A percentile compares a stretch with the other conserved stretches of the same genome.
Evolutionary conservation across 2,113 vertebrate species (phyloP).

Genomic region (Tiliqua scincoides): DNA sequence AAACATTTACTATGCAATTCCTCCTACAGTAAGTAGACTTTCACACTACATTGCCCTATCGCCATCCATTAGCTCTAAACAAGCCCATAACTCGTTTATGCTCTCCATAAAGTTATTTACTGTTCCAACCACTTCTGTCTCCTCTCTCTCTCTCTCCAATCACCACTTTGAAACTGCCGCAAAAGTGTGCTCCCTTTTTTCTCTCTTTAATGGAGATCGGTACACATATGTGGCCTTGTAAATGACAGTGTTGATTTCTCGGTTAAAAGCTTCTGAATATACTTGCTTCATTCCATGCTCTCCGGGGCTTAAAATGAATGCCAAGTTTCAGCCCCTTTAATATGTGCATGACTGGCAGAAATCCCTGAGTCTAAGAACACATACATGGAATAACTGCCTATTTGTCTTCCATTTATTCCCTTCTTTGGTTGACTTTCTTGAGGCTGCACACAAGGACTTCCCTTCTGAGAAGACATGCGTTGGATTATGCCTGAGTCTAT

Average conservation of each 20-base stretch:
- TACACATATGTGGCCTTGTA: background rate
- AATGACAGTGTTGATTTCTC: slow-evolving; percentile 7
- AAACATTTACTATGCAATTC: slow-evolving; percentile 15
- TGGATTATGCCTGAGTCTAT: no score
- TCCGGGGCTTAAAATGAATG: no score
- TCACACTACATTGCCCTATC: slow-evolving; percentile 34
- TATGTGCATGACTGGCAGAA: no score
- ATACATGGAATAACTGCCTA: no score
- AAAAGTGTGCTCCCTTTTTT: slow-evolving; percentile 13
- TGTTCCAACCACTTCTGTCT: slow-evolving; percentile 22
- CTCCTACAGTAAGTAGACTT: background rate
- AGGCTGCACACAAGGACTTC: no score
- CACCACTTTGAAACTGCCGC: background rate
- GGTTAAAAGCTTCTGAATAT: slow-evolving; percentile 11
- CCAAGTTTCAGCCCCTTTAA: no score
- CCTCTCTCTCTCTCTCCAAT: background rate
- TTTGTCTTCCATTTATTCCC: no score
- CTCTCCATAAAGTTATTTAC: slow-evolving; percentile 47
- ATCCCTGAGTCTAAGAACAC: no score
- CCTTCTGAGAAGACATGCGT: no score
- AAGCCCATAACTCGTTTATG: slow-evolving; percentile 51
- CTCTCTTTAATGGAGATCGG: slow-evolving; percentile 5
- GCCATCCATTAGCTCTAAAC: slow-evolving; percentile 48
- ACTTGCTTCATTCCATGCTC: background rate
- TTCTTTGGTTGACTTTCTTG: no score